Conservation (phyloP, 2,888 invertebrate species). For the Orthosia incerta region DNA sequence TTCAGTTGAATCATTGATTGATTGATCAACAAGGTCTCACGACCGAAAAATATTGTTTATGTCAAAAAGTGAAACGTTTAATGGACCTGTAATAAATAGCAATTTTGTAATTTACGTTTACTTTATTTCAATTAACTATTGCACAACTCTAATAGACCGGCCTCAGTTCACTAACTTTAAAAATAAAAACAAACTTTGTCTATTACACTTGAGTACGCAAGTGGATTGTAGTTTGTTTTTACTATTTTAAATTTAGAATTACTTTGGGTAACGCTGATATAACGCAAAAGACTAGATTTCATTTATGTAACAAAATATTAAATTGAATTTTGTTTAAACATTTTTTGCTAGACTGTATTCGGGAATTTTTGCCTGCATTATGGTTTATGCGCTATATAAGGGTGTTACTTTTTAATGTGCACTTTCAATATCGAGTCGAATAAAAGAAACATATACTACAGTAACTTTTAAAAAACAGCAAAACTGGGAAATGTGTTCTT, state of each 20-base stretch:
- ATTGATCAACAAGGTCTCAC: neutral
- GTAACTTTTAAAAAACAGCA: neutral
- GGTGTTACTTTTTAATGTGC: neutral
- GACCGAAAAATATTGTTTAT: neutral
- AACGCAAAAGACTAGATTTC: constrained; percentile 26
- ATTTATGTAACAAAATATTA: constrained; percentile 41
- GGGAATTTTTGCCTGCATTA: neutral
- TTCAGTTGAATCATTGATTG: too few relatives aligned
- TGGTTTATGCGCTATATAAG: neutral
- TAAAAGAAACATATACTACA: too few relatives aligned
- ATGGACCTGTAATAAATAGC: constrained; percentile 6
- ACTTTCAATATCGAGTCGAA: neutral
- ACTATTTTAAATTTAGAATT: constrained; percentile 28
- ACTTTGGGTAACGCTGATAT: constrained; percentile 54
- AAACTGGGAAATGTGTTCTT: neutral
- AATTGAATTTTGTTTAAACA: neutral
- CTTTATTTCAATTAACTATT: constrained; percentile 57
- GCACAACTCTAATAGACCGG: constrained; percentile 48
- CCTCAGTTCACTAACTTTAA: constrained; percentile 32
- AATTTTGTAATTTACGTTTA: constrained; percentile 28
- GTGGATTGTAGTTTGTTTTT: constrained; percentile 41
- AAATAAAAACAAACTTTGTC: constrained; percentile 45
- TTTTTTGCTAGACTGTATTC: constrained; percentile 29
- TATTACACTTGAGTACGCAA: constrained; percentile 62
- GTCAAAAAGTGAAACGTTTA: neutral